phyloP scores from a whole-genome alignment of 1,140 invertebrate genomes.

The Apis dorsata region DNA sequence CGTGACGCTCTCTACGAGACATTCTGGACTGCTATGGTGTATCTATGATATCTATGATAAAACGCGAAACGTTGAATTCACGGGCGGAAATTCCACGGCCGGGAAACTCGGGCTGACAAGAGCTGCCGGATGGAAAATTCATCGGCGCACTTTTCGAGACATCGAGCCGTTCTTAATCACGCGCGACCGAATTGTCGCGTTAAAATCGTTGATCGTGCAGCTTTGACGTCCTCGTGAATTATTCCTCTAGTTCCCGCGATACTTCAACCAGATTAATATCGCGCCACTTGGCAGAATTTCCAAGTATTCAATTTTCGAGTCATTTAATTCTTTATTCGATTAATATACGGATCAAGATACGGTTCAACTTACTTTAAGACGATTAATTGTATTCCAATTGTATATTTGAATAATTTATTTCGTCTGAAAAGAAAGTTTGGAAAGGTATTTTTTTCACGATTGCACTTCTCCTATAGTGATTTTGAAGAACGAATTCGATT shows the following conservation, averaged over 20 bases:
- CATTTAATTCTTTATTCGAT: too few species aligned
- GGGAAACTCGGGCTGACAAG: not conserved
- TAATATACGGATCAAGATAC: too few species aligned
- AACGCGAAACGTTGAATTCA: conserved; percentile 9
- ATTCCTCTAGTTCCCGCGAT: not conserved
- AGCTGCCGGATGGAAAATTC: not conserved
- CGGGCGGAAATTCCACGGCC: not conserved
- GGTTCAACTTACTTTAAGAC: too few species aligned
- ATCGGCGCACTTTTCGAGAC: not conserved
- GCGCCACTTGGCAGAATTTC: not conserved
- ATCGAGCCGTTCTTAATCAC: conserved; percentile 7
- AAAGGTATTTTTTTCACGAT: too few species aligned
- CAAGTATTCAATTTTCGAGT: not conserved
- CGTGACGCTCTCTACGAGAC: not conserved
- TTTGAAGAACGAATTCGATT: too few species aligned
- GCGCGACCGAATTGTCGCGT: not conserved
- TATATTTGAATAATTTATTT: too few species aligned
- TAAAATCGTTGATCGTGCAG: not conserved
- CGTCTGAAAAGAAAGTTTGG: too few species aligned
- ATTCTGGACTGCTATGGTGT: not conserved
- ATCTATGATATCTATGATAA: conserved; percentile 16
- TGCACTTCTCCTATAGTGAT: too few species aligned
- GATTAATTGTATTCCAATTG: too few species aligned
- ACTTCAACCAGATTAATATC: not conserved
- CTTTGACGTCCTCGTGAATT: not conserved